Evolutionary conservation across 2,888 invertebrate species (phyloP).

Genomic region (Neelides folsomi): DNA sequence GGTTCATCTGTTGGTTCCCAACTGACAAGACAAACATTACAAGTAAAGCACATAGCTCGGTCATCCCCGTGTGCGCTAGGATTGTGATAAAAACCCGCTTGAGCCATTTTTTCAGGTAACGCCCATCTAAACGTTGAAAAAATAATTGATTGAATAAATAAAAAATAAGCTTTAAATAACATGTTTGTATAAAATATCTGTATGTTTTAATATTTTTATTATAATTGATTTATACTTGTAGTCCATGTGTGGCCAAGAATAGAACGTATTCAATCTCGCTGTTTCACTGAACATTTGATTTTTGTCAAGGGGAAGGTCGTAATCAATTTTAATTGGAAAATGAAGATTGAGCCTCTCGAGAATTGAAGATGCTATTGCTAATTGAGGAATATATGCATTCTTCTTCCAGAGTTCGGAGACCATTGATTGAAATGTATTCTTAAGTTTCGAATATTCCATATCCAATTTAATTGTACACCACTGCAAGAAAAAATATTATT

Average conservation of each 20-base stretch:
- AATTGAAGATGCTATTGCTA: constrained; percentile 78
- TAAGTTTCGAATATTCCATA: constrained; percentile 62
- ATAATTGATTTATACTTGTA: constrained; percentile 55
- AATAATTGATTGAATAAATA: background rate
- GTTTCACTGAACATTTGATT: constrained; percentile 77
- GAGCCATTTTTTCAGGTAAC: constrained; percentile 87
- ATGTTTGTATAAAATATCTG: background rate
- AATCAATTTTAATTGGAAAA: constrained; percentile 42
- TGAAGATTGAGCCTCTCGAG: constrained; percentile 69
- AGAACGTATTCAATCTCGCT: constrained; percentile 74
- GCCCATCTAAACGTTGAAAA: constrained; percentile 59
- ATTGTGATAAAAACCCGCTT: constrained; percentile 92
- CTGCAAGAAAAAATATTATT: constrained; percentile 43
- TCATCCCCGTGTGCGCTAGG: constrained; percentile 81
- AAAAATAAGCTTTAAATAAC: background rate
- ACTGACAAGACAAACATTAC: constrained; percentile 83
- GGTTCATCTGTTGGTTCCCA: constrained; percentile 97
- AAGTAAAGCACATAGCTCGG: constrained; percentile 90
- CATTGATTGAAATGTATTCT: constrained; percentile 62
- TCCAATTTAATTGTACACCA: constrained; percentile 82
- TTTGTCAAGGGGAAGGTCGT: constrained; percentile 42
- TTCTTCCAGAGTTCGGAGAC: constrained; percentile 69
- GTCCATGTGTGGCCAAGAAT: constrained; percentile 92
- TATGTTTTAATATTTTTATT: background rate
- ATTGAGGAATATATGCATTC: constrained; percentile 67